Conservation (phyloP, 1,140 invertebrate genomes). For the Cotesia chilonis region DNA sequence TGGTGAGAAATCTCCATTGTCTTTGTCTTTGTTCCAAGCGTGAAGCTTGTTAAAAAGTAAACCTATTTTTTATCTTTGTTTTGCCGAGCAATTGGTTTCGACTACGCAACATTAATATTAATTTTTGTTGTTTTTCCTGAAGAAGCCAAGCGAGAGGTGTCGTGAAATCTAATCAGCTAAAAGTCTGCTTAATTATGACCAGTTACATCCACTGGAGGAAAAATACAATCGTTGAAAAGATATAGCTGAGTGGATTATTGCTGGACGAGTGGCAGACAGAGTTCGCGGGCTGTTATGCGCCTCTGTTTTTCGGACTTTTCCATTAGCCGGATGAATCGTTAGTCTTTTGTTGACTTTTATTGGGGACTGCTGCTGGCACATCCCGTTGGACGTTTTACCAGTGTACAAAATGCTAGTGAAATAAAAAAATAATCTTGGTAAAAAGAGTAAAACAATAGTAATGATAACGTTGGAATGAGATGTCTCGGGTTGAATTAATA, state of each 20-base stretch:
- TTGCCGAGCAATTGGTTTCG: too few species aligned
- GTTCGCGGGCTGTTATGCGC: conserved; percentile 35
- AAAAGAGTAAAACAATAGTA: conserved; percentile 6
- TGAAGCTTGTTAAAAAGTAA: background rate
- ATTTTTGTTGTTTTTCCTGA: background rate
- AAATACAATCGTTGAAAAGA: background rate
- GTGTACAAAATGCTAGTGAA: conserved; percentile 11
- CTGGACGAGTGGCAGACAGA: conserved; percentile 34
- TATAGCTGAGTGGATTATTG: conserved; percentile 12
- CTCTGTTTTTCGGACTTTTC: conserved; percentile 66
- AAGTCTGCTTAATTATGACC: conserved; percentile 36
- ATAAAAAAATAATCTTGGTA: background rate
- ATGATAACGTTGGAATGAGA: background rate
- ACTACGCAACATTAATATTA: background rate
- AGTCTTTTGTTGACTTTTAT: conserved; percentile 69
- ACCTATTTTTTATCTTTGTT: background rate
- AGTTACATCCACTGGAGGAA: background rate
- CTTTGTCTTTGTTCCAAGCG: background rate
- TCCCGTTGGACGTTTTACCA: conserved; percentile 7
- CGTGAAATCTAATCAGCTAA: conserved; percentile 35
- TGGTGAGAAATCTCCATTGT: background rate
- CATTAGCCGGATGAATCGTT: conserved; percentile 67
- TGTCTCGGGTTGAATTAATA: conserved; percentile 43
- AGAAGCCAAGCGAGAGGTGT: background rate
- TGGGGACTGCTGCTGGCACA: conserved; percentile 49